Evolutionary conservation across 1,140 invertebrate genomes (phyloP).

Genomic region (Lysiphlebus fabarum): DNA sequence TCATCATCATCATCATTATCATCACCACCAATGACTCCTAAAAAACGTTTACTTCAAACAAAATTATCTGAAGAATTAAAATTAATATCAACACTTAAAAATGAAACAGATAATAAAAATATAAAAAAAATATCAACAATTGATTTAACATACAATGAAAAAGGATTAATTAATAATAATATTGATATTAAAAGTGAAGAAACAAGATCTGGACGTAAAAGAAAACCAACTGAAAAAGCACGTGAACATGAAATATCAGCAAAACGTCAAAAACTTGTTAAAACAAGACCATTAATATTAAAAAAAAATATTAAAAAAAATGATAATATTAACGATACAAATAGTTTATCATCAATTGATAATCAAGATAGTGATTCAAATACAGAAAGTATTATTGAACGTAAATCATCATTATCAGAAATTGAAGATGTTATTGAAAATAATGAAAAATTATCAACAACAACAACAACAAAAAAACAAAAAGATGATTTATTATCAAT

Average conservation of each 20-base stretch:
- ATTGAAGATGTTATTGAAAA: slow-evolving; percentile 21
- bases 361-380: neutral
- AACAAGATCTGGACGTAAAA: slow-evolving; percentile 49
- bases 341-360: slow-evolving; percentile 1
- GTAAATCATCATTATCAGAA: slow-evolving; percentile 22
- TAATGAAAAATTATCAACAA: slow-evolving; percentile 8
- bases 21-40: neutral
- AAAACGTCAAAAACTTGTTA: slow-evolving; percentile 29
- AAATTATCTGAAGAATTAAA: slow-evolving; percentile 1
- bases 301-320: slow-evolving; percentile 25
- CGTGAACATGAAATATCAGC: slow-evolving; percentile 46
- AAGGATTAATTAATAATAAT: neutral
- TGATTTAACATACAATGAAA: slow-evolving; percentile 9
- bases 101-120: too few relatives aligned
- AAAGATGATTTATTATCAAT: slow-evolving; percentile 14
- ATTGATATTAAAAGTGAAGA: slow-evolving; percentile 35
- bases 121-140: neutral
- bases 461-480: neutral
- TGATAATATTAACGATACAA: neutral
- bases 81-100: neutral
- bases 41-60: slow-evolving; percentile 5
- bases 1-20: slow-evolving; percentile 2
- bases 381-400: neutral
- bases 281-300: neutral
- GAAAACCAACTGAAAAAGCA: slow-evolving; percentile 51